Conservation (phyloP, 2,797 vertebrate species). For the Protonibea diacanthus region DNA sequence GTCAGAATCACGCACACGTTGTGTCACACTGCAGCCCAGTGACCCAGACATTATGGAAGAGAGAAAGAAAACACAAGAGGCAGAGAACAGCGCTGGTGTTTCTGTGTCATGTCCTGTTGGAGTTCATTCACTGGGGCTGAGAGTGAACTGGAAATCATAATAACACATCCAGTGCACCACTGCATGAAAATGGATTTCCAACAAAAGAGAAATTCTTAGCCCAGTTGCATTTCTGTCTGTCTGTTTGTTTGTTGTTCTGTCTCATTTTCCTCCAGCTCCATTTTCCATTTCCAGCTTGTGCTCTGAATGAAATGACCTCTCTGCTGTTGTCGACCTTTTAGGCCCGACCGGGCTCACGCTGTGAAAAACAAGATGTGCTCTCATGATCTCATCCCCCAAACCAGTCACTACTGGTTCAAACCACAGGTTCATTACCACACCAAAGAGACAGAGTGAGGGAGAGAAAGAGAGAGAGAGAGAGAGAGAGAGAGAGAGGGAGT, state of each 20-base stretch:
- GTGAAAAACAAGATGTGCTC: conserved; percentile 63
- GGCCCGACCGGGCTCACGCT: conserved; percentile 21
- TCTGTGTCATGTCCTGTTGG: conserved; percentile 16
- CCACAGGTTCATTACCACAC: conserved; percentile 65
- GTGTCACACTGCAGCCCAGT: conserved; percentile 34
- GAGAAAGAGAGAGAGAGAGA: not conserved
- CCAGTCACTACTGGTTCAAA: conserved; percentile 72
- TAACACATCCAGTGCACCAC: not conserved
- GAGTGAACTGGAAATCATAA: conserved; percentile 4
- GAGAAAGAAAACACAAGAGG: conserved; percentile 7
- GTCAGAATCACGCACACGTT: conserved; percentile 25
- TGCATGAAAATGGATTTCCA: conserved; percentile 11
- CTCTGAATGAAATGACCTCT: conserved; percentile 50
- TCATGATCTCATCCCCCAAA: conserved; percentile 70
- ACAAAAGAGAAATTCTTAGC: not conserved
- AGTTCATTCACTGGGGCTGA: conserved; percentile 10
- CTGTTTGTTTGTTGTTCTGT: not conserved
- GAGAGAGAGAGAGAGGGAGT: not conserved
- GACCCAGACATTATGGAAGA: conserved; percentile 39
- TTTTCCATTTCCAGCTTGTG: not conserved
- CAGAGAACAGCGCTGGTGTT: conserved; percentile 5
- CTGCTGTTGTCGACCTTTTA: conserved; percentile 46
- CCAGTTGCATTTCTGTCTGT: not conserved
- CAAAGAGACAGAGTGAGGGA: conserved; percentile 25
- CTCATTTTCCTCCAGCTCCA: not conserved